Evolutionary conservation across 2,888 invertebrate genomes (phyloP).

Genomic region (Agonopterix heracliana): DNA sequence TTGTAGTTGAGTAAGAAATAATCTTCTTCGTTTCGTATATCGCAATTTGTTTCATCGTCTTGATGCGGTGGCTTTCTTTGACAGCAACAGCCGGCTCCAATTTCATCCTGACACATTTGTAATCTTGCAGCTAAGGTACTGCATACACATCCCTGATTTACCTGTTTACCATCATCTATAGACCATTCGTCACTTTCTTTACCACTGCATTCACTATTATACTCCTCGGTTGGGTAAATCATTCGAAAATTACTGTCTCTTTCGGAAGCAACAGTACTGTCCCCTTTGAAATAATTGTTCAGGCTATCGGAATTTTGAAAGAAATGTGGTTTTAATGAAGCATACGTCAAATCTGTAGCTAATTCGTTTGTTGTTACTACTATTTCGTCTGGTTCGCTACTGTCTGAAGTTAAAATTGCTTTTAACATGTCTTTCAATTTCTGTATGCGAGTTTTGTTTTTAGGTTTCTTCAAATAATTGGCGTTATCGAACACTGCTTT

Average conservation of each 20-base stretch:
- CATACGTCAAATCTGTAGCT: slow-evolving; percentile 32
- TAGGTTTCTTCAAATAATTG: slow-evolving; percentile 24
- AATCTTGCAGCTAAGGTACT: slow-evolving; percentile 37
- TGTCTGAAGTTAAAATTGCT: slow-evolving; percentile 44
- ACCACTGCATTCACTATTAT: slow-evolving; percentile 23
- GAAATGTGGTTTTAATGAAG: slow-evolving; percentile 34
- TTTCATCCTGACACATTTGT: slow-evolving; percentile 23
- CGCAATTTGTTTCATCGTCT: slow-evolving; percentile 36
- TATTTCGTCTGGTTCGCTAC: slow-evolving; percentile 33
- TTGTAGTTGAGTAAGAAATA: slow-evolving; percentile 20
- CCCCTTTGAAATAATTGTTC: slow-evolving; percentile 35
- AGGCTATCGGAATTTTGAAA: slow-evolving; percentile 39
- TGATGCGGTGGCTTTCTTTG: slow-evolving; percentile 14
- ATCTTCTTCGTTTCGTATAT: slow-evolving; percentile 30
- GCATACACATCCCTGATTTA: slow-evolving; percentile 34
- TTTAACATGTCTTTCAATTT: slow-evolving; percentile 38
- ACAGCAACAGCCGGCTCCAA: slow-evolving; percentile 32
- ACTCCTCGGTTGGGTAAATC: slow-evolving; percentile 27
- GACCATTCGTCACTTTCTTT: slow-evolving; percentile 16
- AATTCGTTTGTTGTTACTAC: slow-evolving; percentile 26
- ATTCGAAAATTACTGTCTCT: slow-evolving; percentile 15
- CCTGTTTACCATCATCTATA: slow-evolving; percentile 2
- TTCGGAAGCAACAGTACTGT: slow-evolving; percentile 21
- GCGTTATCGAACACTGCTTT: slow-evolving; percentile 42
- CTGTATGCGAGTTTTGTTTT: slow-evolving; percentile 32